These are phyloP conservation scores for Cochlearius cochlearius DNA, from an alignment of 2,113 vertebrate genomes.

Conservation along the genomic window DNA sequence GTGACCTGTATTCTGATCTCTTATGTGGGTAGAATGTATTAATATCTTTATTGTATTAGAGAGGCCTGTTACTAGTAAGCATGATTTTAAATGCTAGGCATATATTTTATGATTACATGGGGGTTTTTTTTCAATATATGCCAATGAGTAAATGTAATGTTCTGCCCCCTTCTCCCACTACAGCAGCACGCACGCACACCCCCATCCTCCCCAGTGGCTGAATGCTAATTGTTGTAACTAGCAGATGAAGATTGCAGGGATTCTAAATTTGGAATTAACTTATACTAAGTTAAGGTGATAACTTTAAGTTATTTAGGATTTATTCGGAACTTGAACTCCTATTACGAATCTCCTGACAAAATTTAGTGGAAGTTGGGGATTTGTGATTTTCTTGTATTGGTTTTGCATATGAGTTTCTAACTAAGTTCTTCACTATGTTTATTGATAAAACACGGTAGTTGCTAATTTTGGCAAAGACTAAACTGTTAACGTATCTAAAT, in stretches of 20 bases:
- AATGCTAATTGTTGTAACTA: not conserved
- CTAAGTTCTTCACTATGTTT: not conserved
- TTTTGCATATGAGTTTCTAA: not conserved
- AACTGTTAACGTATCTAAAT: not conserved
- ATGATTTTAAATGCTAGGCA: not conserved
- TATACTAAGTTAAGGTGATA: not conserved
- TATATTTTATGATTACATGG: not conserved
- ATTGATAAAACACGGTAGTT: not conserved
- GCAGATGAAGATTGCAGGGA: not conserved
- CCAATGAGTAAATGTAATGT: not conserved
- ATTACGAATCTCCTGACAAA: not conserved
- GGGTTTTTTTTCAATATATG: too few species aligned
- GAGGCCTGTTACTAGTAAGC: not conserved
- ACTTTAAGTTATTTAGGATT: not conserved
- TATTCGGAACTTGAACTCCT: not conserved
- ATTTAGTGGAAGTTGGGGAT: not conserved
- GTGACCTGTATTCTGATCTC: not conserved
- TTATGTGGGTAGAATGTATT: not conserved
- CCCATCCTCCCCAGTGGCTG: rapidly evolving
- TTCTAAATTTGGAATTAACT: not conserved
- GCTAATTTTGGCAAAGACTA: not conserved
- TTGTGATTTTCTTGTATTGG: not conserved
- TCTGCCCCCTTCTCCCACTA: not conserved
- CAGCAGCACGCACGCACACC: not conserved
- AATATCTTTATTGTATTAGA: not conserved